Base-by-base conservation (phyloP, 1,140 invertebrate species). In the Chrysoperla carnea region DNA sequence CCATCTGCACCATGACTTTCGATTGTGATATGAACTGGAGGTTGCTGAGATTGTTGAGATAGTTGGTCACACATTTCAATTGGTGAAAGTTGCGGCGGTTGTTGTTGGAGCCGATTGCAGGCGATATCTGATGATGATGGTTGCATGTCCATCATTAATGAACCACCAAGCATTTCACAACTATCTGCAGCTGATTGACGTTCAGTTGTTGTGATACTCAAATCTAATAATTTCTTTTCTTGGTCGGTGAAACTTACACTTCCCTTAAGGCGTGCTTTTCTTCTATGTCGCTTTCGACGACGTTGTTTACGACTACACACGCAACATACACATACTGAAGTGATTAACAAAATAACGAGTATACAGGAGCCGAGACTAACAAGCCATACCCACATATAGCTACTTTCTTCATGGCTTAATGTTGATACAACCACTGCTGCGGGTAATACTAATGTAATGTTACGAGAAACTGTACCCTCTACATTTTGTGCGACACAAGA, bases 221-320 rank as follows among this genome's bases (percentile, higher is more conserved):
- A 72, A 52, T 84, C 82, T 27, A 87, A 66, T 6, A 86, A 60
- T 48, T 83, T 80, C 59, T 87, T 88, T 52, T 87, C 83, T 59
- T 86, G 84, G 42, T 88, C 84, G 13, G 75, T 82, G 54, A 84
- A 84, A 56, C 81, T 85, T 29, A 76, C 68, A 52, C 81, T 85
- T 1, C 74, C 70, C 55, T 78, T 76, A 12, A 81, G 62, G 45
- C 78, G 75, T 14, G 67, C 62, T 48, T 78, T 74, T 42, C 76
- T 72, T 8, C 72, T 63, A 38, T 64, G 61, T 6, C 54, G 49
- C 7, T 59, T 58, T 7, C 48, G 17, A 2, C 70, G 59, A 37
- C 72, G 64, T 17, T 51, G 47, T 1, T 55, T 51, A 31, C 62
- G 58, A 6, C 72, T 67, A 45, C 70, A 77, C 7, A 76, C 55